Evolutionary conservation across 2,113 vertebrate genomes (phyloP).

Genomic region (Crypturellus undulatus): DNA sequence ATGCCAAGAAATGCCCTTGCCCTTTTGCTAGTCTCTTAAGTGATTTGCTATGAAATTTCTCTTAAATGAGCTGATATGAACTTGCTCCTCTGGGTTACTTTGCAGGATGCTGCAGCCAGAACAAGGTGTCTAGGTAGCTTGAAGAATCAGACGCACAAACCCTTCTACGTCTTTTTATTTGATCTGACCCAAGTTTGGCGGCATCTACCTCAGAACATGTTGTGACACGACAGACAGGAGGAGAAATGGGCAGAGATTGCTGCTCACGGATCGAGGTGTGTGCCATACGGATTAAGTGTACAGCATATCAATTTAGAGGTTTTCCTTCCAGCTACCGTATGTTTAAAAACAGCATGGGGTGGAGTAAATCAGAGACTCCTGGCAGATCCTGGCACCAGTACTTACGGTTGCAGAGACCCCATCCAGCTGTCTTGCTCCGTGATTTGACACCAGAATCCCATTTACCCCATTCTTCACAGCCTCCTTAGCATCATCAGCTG

Average conservation of each 20-base stretch:
- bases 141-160: background rate
- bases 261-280: background rate
- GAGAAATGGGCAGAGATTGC: too few species aligned
- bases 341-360: background rate
- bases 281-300: background rate
- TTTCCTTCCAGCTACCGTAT: background rate
- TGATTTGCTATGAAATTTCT: background rate
- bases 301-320: background rate
- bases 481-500: slow-evolving; percentile 87
- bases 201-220: background rate
- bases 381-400: background rate
- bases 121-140: background rate
- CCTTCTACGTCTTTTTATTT: background rate
- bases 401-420: slow-evolving; percentile 90
- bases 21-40: background rate
- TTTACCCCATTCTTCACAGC: slow-evolving; percentile 88
- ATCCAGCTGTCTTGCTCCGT: slow-evolving; percentile 88
- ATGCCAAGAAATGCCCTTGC: background rate
- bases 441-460: slow-evolving; percentile 95
- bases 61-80: background rate
- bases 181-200: background rate
- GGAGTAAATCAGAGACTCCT: background rate
- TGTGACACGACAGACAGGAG: background rate
- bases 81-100: background rate
- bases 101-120: background rate